Conservation (phyloP, 23 tunicate species). For the Clavelina lepadiformis region DNA sequence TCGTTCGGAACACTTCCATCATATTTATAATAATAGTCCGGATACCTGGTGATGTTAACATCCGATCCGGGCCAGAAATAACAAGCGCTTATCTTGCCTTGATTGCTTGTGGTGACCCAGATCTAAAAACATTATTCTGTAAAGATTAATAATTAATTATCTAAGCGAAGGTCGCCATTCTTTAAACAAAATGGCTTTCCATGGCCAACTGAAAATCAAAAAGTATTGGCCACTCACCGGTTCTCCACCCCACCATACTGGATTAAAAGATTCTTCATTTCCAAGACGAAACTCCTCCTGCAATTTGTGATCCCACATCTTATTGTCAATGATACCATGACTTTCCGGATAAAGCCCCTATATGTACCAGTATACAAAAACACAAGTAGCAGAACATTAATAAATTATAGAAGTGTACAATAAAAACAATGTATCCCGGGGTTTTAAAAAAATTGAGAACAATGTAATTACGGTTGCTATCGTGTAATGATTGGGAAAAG, state of each 20-base stretch:
- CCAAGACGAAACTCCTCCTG: slow-evolving; percentile 50
- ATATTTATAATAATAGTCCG: slow-evolving; percentile 73
- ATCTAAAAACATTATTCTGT: slow-evolving; percentile 28
- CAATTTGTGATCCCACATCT: slow-evolving; percentile 49
- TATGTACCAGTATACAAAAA: too few species aligned
- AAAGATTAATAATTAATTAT: neutral
- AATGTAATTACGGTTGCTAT: slow-evolving; percentile 84
- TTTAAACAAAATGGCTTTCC: too few species aligned
- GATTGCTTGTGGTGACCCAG: slow-evolving; percentile 87
- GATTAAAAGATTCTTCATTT: slow-evolving; percentile 26
- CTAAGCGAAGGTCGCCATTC: too few species aligned
- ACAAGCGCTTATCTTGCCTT: slow-evolving; percentile 70
- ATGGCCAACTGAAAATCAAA: too few species aligned
- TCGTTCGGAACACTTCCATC: slow-evolving; percentile 69
- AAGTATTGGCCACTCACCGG: too few species aligned
- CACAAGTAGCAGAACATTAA: too few species aligned
- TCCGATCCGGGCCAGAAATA: slow-evolving; percentile 97
- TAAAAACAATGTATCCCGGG: too few species aligned
- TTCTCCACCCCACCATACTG: slow-evolving; percentile 84
- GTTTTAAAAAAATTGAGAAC: too few species aligned
- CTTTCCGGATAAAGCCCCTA: slow-evolving; percentile 84
- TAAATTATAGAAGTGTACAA: too few species aligned
- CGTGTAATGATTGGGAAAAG: slow-evolving; percentile 94
- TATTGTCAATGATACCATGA: slow-evolving; percentile 77
- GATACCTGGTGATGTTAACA: slow-evolving; percentile 86